Evolutionary conservation across 2,888 invertebrate species (phyloP).

Genomic region (Metellina segmentata): DNA sequence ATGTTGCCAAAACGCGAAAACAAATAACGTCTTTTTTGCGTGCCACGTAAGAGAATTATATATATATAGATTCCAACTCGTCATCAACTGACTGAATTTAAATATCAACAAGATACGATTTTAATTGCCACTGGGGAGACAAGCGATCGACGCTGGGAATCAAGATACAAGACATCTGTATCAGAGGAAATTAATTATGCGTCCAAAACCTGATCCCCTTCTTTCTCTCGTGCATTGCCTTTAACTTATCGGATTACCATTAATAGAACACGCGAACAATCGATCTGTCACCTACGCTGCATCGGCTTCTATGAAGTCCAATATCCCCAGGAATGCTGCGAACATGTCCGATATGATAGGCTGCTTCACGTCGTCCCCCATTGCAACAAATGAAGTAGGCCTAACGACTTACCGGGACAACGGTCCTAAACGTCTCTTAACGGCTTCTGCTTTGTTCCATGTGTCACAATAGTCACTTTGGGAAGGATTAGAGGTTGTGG

Average conservation of each 20-base stretch:
- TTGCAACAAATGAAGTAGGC: constrained; percentile 20
- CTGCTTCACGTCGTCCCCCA: constrained; percentile 20
- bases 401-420: constrained; percentile 1
- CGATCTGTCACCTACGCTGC: constrained; percentile 47
- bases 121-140: too few species aligned
- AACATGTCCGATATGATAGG: constrained; percentile 27
- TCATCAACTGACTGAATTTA: too few species aligned
- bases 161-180: neutral
- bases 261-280: constrained; percentile 48
- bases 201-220: constrained; percentile 24
- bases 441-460: neutral
- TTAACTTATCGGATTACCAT: constrained; percentile 47
- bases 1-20: too few species aligned
- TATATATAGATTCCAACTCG: too few species aligned
- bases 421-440: neutral
- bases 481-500: constrained; percentile 12
- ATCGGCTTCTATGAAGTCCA: neutral
- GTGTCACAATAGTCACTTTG: constrained; percentile 11
- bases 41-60: too few species aligned
- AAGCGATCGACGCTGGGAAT: too few species aligned
- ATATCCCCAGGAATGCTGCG: constrained; percentile 51
- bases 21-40: too few species aligned
- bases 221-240: neutral
- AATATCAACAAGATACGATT: too few species aligned
- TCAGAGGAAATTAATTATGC: constrained; percentile 39